A percentile compares a stretch with the other conserved stretches of the same genome.
Evolutionary conservation across 2,888 invertebrate species (phyloP).

Genomic region (Bruchidius siliquastri): DNA sequence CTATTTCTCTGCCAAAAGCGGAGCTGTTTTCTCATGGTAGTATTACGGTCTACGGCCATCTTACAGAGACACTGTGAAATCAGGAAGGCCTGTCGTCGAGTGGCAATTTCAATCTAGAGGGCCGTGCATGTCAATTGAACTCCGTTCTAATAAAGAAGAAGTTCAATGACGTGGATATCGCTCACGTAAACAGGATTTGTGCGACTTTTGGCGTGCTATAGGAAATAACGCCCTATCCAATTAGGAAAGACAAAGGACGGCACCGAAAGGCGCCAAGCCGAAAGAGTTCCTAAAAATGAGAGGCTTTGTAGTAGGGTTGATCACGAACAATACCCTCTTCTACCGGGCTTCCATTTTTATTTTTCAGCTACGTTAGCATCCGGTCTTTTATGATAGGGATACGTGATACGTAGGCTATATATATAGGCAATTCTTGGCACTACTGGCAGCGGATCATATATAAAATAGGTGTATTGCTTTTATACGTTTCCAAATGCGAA

Average conservation of each 20-base stretch:
- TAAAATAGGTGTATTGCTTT: too few relatives aligned
- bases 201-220: neutral
- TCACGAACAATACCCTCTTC: neutral
- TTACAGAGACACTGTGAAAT: neutral
- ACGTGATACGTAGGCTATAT: too few relatives aligned
- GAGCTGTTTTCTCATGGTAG: too few relatives aligned
- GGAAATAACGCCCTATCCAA: neutral
- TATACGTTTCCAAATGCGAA: too few relatives aligned
- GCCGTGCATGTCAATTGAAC: neutral
- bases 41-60: neutral
- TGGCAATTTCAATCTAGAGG: neutral
- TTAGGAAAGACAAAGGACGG: neutral
- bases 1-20: too few relatives aligned
- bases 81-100: neutral
- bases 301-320: slow-evolving; percentile 3
- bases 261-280: neutral
- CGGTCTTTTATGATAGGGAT: neutral
- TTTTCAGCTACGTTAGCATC: neutral
- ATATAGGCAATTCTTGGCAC: too few relatives aligned
- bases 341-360: neutral
- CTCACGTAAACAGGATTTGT: neutral
- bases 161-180: neutral
- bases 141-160: neutral
- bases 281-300: slow-evolving; percentile 2
- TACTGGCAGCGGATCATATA: too few relatives aligned